Evolutionary conservation across 2,113 vertebrate species (phyloP).

Genomic region (Calypte anna): DNA sequence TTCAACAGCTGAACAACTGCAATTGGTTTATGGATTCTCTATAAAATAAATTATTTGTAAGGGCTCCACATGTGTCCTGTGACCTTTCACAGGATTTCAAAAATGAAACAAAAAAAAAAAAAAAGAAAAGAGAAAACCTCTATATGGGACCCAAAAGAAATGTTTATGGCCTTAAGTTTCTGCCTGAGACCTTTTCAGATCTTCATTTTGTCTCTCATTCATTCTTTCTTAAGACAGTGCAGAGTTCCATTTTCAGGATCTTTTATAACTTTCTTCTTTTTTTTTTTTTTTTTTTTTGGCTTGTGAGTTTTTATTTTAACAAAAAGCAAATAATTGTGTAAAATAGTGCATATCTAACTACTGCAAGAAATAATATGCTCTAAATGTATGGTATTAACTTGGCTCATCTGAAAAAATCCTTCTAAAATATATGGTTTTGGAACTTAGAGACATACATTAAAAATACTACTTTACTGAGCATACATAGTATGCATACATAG

Average conservation of each 20-base stretch:
- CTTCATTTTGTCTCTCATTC: neutral
- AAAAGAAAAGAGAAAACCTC: neutral
- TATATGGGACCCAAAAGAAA: neutral
- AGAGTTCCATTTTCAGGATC: neutral
- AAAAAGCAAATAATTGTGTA: neutral
- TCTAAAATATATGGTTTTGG: neutral
- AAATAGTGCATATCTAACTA: neutral
- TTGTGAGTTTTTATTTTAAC: neutral
- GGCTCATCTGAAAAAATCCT: neutral
- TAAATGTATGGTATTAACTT: neutral
- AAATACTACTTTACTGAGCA: neutral
- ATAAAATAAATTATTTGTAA: slow-evolving; percentile 53
- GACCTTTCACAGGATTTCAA: slow-evolving; percentile 6
- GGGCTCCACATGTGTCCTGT: neutral
- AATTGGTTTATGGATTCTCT: slow-evolving; percentile 47
- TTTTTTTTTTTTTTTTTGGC: neutral
- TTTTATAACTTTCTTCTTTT: too few relatives aligned
- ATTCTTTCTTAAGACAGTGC: neutral
- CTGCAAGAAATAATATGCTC: neutral
- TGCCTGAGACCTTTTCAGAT: neutral
- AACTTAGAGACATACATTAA: neutral
- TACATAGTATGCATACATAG: neutral
- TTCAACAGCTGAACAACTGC: slow-evolving; percentile 27
- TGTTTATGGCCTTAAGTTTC: neutral
- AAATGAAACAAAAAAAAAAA: neutral